Evolutionary conservation across 2,888 invertebrate species (phyloP), one percentile per base, ranked within the genome.

Genomic region (Chouioia cunea): DNA sequence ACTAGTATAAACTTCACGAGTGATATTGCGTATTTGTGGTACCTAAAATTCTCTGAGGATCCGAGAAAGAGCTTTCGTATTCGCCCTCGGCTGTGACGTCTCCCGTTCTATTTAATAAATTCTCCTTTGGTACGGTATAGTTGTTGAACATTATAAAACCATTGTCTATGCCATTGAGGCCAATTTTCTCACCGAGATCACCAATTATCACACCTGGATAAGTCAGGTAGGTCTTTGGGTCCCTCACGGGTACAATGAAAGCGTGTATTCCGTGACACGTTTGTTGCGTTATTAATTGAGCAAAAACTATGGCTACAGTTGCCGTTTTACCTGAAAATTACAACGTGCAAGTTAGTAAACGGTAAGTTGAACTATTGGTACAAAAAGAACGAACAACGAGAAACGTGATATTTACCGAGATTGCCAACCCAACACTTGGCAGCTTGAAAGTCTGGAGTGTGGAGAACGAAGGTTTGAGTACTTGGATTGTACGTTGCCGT

Each of bases 151-250:
- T 90, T 75, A 96, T 89, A 83, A 96, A 96, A 92, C 97, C 97
- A 86, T 97, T 97, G 85, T 97, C 97, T 71, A 97, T 91, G 3
- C 96, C 97, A 83, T 97, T 93, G 60, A 96, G 89, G 10, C 97
- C 97, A 58, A 94, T 90, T 87, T 97, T 97, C 84, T 94, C 94
- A 0, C 97, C 97, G 89, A 97, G 94, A 80, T 97, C 97, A 0
- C 96, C 97, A 0, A 97, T 92, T 15, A 92, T 89, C 12, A 97
- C 90, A 0, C 97, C 97, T 0, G 95, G 94, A 84, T 92, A 93
- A 0, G 94, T 90, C 76, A 91, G 86, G 79, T 95, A 85, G 0
- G 94, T 94, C 77, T 89, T 89, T 0, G 93, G 93, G 83, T 95
- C 91, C 59, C 96, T 88, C 59, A 97, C 89, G 2, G 95, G 96